A percentile compares a stretch with the other conserved stretches of the same genome.
phyloP scores from a whole-genome alignment of 2,113 vertebrate species.

The Scartelaos histophorus region DNA sequence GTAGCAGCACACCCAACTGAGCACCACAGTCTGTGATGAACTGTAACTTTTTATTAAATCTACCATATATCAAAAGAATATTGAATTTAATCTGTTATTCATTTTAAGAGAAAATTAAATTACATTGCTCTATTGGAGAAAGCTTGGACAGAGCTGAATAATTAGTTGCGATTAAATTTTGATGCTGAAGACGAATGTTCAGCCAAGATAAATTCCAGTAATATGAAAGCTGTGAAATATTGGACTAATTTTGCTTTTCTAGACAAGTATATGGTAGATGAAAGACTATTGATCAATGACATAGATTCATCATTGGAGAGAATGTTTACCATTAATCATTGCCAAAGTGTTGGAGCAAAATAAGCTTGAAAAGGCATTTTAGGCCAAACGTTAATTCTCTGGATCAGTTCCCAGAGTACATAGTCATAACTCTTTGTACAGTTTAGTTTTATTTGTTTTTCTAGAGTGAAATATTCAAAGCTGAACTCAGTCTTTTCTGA shows the following conservation, averaged over 20 bases:
- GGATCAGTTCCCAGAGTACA: background rate
- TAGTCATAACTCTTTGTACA: background rate
- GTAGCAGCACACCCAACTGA: slow-evolving; percentile 25
- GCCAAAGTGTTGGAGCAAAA: background rate
- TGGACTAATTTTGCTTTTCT: slow-evolving; percentile 3
- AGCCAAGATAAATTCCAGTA: slow-evolving; percentile 14
- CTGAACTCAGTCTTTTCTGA: no score
- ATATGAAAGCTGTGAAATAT: slow-evolving; percentile 15
- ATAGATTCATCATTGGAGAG: background rate
- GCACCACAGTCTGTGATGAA: slow-evolving; percentile 21
- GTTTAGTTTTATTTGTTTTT: no score
- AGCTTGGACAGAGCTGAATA: slow-evolving; percentile 40
- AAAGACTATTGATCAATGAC: background rate
- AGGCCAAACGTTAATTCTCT: background rate
- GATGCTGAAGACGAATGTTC: slow-evolving; percentile 19
- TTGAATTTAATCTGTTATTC: slow-evolving; percentile 49
- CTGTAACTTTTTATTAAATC: slow-evolving; percentile 51
- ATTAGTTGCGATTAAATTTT: slow-evolving; percentile 49
- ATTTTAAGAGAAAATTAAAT: slow-evolving; percentile 51
- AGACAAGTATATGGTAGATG: background rate
- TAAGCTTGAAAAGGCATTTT: background rate
- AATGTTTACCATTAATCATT: background rate
- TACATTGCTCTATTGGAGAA: slow-evolving; percentile 38
- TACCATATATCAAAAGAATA: slow-evolving; percentile 49
- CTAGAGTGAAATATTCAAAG: no score